Percentiles rank a stretch among this genome's conserved stretches.
Conservation (phyloP, 2,888 invertebrate genomes). For the Ypsolopha sequella region DNA sequence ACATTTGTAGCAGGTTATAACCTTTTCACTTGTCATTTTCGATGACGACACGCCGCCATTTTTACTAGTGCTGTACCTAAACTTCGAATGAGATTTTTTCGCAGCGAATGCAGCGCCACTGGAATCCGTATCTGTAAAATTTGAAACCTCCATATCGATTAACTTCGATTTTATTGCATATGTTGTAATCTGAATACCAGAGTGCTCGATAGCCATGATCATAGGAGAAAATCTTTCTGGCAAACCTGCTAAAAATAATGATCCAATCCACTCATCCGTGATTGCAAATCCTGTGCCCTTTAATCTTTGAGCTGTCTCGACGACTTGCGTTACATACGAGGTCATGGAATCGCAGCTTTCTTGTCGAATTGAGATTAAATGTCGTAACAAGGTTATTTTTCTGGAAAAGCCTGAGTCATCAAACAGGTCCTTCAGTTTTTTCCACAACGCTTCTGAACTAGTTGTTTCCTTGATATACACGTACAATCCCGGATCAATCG, state of each 20-base stretch:
- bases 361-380: neutral
- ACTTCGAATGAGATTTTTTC: too few relatives aligned
- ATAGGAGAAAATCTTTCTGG: too few relatives aligned
- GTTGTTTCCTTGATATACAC: neutral
- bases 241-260: neutral
- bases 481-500: slow-evolving; percentile 1
- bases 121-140: too few relatives aligned
- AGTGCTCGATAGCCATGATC: too few relatives aligned
- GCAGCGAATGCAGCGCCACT: too few relatives aligned
- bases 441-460: neutral
- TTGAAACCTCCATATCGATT: too few relatives aligned
- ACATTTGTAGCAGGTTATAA: neutral
- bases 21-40: neutral
- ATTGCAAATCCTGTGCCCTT: slow-evolving; percentile 1
- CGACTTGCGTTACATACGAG: neutral
- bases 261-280: slow-evolving; percentile 2
- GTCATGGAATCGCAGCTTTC: too few relatives aligned
- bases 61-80: too few relatives aligned
- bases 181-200: too few relatives aligned
- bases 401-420: slow-evolving; percentile 2
- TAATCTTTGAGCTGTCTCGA: neutral
- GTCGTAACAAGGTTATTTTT: neutral
- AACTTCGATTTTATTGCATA: too few relatives aligned
- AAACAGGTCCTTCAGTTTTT: slow-evolving; percentile 1
- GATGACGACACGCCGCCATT: too few relatives aligned